These are phyloP conservation scores for Bombus difficillimus DNA, from an alignment of 1,140 invertebrate species.

Conservation along the genomic window DNA sequence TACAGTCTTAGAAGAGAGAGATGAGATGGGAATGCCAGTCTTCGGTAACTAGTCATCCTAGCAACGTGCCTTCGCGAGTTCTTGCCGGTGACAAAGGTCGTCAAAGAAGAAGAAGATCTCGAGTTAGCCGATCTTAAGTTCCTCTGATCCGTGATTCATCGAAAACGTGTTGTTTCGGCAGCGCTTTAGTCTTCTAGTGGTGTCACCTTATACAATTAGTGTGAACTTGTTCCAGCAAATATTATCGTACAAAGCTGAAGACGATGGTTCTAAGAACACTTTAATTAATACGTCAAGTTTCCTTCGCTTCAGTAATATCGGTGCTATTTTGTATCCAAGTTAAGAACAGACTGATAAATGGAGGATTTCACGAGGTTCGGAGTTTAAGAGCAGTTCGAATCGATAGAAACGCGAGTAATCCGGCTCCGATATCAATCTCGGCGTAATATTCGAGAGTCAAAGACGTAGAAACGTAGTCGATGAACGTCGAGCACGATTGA, in stretches of 20 bases:
- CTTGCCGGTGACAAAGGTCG: slow-evolving; percentile 44
- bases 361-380: neutral
- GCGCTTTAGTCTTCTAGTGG: neutral
- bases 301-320: neutral
- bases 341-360: neutral
- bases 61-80: slow-evolving; percentile 59
- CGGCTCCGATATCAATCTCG: slow-evolving; percentile 32
- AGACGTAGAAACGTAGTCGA: slow-evolving; percentile 11
- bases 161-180: neutral
- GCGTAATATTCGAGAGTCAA: slow-evolving; percentile 12
- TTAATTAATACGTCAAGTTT: neutral
- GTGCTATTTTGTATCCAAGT: neutral
- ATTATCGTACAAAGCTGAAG: neutral
- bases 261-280: neutral
- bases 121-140: neutral
- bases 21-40: slow-evolving; percentile 71
- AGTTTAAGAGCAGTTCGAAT: neutral
- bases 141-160: neutral
- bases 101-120: slow-evolving; percentile 25
- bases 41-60: slow-evolving; percentile 68
- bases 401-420: slow-evolving; percentile 22
- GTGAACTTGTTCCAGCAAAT: neutral
- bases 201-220: neutral
- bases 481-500: slow-evolving; percentile 18
- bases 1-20: slow-evolving; percentile 50